phyloP scores from a whole-genome alignment of 1,140 invertebrate species.

The Bactericera cockerelli region DNA sequence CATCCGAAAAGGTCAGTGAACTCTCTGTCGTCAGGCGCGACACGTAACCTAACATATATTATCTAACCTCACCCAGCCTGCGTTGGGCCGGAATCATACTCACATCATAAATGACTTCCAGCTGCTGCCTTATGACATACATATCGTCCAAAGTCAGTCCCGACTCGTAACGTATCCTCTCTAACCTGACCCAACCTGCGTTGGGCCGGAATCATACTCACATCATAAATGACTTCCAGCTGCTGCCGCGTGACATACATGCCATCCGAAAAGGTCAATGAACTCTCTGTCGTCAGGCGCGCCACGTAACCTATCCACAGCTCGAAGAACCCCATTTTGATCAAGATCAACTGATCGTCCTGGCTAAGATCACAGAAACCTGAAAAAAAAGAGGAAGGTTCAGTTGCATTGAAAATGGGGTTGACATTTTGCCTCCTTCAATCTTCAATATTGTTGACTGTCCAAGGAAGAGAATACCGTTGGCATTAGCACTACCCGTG shows the following conservation, averaged over 20 bases:
- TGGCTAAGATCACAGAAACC: slow-evolving; percentile 72
- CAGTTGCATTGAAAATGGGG: no score
- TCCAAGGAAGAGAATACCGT: no score
- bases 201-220: slow-evolving; percentile 41
- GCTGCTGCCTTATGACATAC: slow-evolving; percentile 68
- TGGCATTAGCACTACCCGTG: no score
- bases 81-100: slow-evolving; percentile 34
- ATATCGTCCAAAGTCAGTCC: no score
- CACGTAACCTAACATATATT: no score
- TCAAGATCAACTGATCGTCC: slow-evolving; percentile 85
- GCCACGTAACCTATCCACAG: slow-evolving; percentile 82
- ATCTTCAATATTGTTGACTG: no score
- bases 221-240: slow-evolving; percentile 84
- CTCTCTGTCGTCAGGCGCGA: no score
- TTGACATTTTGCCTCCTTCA: no score
- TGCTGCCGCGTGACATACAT: slow-evolving; percentile 70
- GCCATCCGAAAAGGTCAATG: slow-evolving; percentile 84
- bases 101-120: slow-evolving; percentile 89
- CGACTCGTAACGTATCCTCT: no score
- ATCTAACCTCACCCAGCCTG: no score
- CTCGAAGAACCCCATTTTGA: slow-evolving; percentile 93
- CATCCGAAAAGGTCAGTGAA: slow-evolving; percentile 80
- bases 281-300: slow-evolving; percentile 59
- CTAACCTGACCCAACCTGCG: no score
- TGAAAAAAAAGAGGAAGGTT: slow-evolving; percentile 19